Percentiles rank a stretch among this genome's conserved stretches.
Conservation (phyloP, 2,113 vertebrate species). For the Chiloscyllium plagiosum region DNA sequence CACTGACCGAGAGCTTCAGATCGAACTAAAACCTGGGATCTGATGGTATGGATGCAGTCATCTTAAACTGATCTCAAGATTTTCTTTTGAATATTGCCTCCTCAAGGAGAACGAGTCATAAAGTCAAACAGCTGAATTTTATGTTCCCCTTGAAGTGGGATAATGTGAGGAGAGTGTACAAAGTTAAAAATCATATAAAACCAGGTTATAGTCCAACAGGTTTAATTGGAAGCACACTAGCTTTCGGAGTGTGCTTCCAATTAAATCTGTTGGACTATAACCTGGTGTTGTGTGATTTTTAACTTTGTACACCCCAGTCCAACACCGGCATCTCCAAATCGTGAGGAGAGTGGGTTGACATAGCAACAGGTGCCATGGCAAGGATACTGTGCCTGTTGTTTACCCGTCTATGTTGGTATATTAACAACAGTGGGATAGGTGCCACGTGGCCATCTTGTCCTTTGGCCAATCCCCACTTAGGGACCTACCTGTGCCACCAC, state of each 20-base stretch:
- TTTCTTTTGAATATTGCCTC: background rate
- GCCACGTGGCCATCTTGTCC: background rate
- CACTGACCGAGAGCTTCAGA: background rate
- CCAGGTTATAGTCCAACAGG: too few species aligned
- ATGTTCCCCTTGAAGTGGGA: background rate
- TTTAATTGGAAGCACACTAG: too few species aligned
- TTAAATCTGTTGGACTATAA: too few species aligned
- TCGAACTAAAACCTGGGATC: background rate
- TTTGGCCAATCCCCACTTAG: background rate
- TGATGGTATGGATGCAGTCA: background rate
- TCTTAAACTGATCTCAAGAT: background rate
- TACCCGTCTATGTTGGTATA: background rate
- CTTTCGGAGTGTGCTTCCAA: too few species aligned
- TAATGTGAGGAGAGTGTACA: background rate
- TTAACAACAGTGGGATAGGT: background rate
- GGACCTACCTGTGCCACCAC: background rate
- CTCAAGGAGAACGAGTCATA: background rate
- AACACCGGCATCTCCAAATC: too few species aligned
- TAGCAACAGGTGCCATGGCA: background rate
- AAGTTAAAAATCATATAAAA: too few species aligned
- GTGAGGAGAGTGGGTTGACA: background rate
- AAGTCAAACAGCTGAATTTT: background rate
- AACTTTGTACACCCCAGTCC: too few species aligned
- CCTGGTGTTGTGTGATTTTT: too few species aligned
- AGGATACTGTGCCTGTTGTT: background rate